Conservation (phyloP, 2,113 vertebrate species). For the Furnarius figulus region DNA sequence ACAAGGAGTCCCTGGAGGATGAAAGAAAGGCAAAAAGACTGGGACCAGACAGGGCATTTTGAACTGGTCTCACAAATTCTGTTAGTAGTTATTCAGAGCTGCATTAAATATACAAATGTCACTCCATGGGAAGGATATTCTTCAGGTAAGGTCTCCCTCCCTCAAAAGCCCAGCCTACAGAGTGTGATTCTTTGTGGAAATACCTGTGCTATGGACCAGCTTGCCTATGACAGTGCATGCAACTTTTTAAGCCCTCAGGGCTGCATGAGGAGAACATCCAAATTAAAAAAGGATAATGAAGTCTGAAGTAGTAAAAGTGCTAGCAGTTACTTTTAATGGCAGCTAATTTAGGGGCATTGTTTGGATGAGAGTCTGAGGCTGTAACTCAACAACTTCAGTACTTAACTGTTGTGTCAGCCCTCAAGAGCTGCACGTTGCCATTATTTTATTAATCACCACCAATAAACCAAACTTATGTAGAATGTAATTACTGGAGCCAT, state of each 20-base stretch:
- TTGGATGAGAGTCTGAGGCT: neutral
- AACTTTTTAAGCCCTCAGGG: neutral
- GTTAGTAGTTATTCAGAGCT: neutral
- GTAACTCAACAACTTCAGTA: neutral
- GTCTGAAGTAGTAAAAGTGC: neutral
- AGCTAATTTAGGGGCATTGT: neutral
- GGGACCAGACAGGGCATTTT: neutral
- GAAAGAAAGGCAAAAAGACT: neutral
- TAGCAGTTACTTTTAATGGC: neutral
- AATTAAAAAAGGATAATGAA: neutral
- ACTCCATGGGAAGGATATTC: neutral
- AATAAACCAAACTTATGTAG: neutral
- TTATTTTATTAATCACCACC: constrained; percentile 20
- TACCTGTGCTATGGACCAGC: neutral
- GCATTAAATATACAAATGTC: neutral
- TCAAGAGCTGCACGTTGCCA: neutral
- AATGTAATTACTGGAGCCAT: constrained; percentile 10
- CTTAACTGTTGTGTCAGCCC: neutral
- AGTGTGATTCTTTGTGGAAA: neutral
- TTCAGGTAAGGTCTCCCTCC: neutral
- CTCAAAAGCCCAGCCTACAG: neutral
- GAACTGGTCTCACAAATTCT: neutral
- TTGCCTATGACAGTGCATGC: neutral
- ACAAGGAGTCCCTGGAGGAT: no score
- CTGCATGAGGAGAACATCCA: neutral